Percentiles rank a stretch among this genome's conserved stretches.
Conservation (phyloP, 1,140 invertebrate species). For the Drosophila lacteicornis region DNA sequence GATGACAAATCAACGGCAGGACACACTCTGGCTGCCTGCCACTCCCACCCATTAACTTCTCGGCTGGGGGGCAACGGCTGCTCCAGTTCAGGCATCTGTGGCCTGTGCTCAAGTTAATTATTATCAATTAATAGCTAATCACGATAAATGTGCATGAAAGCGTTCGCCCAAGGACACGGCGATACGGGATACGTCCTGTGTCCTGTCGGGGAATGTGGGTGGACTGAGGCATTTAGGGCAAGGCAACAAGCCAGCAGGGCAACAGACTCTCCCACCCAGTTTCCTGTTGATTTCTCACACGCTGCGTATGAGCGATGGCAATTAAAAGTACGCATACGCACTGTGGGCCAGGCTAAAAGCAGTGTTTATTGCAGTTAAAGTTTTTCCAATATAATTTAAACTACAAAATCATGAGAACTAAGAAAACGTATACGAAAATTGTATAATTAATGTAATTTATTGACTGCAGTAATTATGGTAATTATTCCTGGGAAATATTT, state of each 20-base stretch:
- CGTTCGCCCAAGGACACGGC: slow-evolving; percentile 38
- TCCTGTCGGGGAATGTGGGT: neutral
- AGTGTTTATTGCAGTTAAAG: no score
- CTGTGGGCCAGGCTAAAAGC: no score
- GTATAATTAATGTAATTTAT: no score
- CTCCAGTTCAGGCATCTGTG: slow-evolving; percentile 56
- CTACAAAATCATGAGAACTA: no score
- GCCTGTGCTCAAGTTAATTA: slow-evolving; percentile 80
- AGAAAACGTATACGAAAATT: no score
- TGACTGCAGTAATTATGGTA: no score
- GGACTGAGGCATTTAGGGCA: neutral
- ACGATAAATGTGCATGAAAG: slow-evolving; percentile 82
- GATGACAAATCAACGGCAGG: slow-evolving; percentile 24
- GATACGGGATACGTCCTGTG: slow-evolving; percentile 10
- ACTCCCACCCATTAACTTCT: neutral
- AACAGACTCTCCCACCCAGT: slow-evolving; percentile 46
- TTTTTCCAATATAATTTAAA: no score
- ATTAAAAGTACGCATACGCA: no score
- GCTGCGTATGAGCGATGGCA: no score
- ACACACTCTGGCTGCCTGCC: neutral
- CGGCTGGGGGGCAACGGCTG: slow-evolving; percentile 1
- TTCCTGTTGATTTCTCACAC: slow-evolving; percentile 68
- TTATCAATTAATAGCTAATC: slow-evolving; percentile 83
- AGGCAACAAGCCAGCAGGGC: slow-evolving; percentile 47
- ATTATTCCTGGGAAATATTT: no score